Evolutionary conservation across 37 sponge, comb jelly and placozoan species (phyloP), one percentile per base, ranked within the genome.

Genomic region (Oscarella lobularis): DNA sequence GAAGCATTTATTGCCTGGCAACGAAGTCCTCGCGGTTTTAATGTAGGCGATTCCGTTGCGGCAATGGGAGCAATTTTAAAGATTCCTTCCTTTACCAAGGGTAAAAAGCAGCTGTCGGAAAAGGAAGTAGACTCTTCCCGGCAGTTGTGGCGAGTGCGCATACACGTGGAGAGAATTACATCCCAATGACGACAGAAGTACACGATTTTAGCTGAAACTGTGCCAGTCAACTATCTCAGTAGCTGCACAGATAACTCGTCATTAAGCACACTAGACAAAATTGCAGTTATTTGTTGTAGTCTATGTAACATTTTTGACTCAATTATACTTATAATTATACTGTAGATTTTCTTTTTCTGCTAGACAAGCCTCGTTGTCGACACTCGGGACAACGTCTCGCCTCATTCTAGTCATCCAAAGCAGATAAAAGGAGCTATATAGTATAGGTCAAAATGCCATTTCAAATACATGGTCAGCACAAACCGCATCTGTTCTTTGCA

Each of bases 101-200:
- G 87, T 0, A 87, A 87, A 75, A 87, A 79, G 33, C 83, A 83
- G 65, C 69, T 87, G 3, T 77, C 79, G 20, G 65, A 67, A 54
- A 36, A 1, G 37, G 77, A 87, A 37, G 80, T 87, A 38, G 87
- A 87, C n/a, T 31, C 1, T 35, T 31, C 87, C 3, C 66, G 80
- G 4, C 40, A 78, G 36, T 33, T 87, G 0, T 78, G 77, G 36
- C 66, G 77, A 31, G 72, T 87, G 1, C 66, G 87, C 1, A 87
- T 87, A 40, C 87, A 87, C 79, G 78, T 87, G 35, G 83, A 87
- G 66, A 20, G 87, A 4, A 80, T 87, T 2, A 87, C 83, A 73
- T 83, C 82, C 34, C 66, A 60, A 3, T 41, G 82, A 67, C 33
- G 75, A 2, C 81, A 87, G 34, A 87, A 83, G 66, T 87, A 80